Base-by-base conservation (phyloP, 2,888 invertebrate species). In the Oligia strigilis region DNA sequence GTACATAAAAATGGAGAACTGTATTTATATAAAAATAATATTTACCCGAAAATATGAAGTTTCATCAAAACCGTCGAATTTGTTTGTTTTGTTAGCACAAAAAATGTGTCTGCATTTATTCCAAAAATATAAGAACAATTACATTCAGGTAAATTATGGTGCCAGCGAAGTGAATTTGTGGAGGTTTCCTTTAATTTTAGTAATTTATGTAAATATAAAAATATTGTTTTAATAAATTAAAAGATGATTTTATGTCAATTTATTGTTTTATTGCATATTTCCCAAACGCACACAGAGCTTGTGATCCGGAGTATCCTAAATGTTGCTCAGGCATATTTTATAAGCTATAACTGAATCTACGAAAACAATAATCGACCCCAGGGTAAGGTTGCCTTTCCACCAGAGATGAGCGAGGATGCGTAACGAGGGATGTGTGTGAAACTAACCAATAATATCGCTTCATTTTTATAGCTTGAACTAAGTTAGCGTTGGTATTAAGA, bases 141-240 rank as follows among this genome's bases (percentile, higher is more conserved):
- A 78, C 77, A 78, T 80, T 62, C 83, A 72, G 77, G 13, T 58
- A 86, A 87, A 88, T 90, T 87, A 85, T 79, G 80, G 85, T 90
- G 84, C 88, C 91, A 88, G 91, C 83, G 81, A 85, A 82, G 70
- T 85, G 82, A 75, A 77, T 69, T 86, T 86, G 86, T 88, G 84
- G 82, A 88, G 88, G 77, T 82, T 86, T 91, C 88, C 81, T 89
- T 91, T 92, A 93, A 92, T 92, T 91, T 92, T 93, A 94, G 92
- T 93, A 91, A 94, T 91, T 94, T 94, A 93, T 96, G 96, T 96
- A 96, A 96, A 96, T 96, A 96, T 93, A 92, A 92, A 92, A 93
- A 94, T 92, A 93, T 91, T 93, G 92, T 94, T 94, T 93, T 94
- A 93, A 94, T 95, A 95, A 95, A 95, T 88, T 95, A 94, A 95